Conservation (phyloP, 2,797 vertebrate species). For the Neomorphus geoffroyi region DNA sequence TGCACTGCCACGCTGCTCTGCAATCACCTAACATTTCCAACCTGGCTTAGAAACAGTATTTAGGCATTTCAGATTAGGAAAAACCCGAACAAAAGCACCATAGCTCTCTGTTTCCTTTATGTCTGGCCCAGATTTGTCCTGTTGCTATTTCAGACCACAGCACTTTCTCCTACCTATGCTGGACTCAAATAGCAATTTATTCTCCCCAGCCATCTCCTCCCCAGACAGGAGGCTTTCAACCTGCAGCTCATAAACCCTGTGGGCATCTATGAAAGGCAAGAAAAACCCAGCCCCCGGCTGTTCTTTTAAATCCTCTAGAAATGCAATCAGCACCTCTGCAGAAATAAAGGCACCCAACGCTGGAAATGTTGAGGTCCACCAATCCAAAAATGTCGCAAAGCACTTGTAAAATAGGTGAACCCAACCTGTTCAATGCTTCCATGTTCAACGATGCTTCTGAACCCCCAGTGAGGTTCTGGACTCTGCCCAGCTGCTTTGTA, state of each 20-base stretch:
- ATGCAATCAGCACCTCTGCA: neutral
- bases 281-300: fast-evolving
- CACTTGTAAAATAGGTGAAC: neutral
- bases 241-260: neutral
- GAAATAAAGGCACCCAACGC: neutral
- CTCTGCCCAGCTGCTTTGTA: neutral
- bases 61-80: neutral
- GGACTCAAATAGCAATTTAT: neutral
- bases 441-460: neutral
- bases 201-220: neutral
- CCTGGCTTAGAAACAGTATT: fast-evolving
- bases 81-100: neutral
- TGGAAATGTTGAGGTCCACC: fast-evolving
- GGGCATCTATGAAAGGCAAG: neutral
- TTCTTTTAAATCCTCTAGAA: neutral
- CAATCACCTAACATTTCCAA: fast-evolving
- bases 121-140: neutral
- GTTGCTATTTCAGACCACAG: fast-evolving
- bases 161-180: neutral
- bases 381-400: fast-evolving
- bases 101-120: neutral
- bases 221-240: neutral
- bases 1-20: neutral
- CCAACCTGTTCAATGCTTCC: neutral
- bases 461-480: neutral